Evolutionary conservation across 2,113 vertebrate genomes (phyloP).

Genomic region (Aleadryas rufinucha): DNA sequence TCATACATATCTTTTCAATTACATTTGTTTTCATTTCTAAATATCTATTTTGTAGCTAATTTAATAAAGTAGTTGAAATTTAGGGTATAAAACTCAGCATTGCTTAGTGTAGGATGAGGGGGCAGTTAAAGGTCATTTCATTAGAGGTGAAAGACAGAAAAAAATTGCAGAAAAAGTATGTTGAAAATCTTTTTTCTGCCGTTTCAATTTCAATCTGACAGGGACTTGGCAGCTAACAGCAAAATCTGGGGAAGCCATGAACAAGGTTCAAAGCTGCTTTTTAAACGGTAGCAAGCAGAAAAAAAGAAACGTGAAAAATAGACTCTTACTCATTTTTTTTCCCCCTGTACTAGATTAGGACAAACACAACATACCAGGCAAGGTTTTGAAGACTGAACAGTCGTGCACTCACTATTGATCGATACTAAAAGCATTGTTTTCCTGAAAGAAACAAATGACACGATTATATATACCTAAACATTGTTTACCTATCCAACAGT

Average conservation of each 20-base stretch:
- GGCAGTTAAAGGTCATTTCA: slow-evolving; percentile 67
- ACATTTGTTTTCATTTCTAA: slow-evolving; percentile 59
- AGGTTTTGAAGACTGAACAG: neutral
- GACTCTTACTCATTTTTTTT: neutral
- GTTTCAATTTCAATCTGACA: slow-evolving; percentile 62
- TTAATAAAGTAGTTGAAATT: slow-evolving; percentile 68
- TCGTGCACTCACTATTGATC: neutral
- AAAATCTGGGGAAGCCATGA: slow-evolving; percentile 66
- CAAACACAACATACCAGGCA: slow-evolving; percentile 11
- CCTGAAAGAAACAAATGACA: slow-evolving; percentile 5
- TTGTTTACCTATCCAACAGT: slow-evolving; percentile 3
- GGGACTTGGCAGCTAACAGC: slow-evolving; percentile 68
- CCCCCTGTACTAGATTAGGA: neutral
- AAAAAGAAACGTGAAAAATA: slow-evolving; percentile 38
- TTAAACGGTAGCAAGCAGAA: slow-evolving; percentile 61
- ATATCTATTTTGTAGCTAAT: slow-evolving; percentile 67
- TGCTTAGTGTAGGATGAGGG: slow-evolving; percentile 60
- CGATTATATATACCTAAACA: neutral
- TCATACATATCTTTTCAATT: slow-evolving; percentile 45
- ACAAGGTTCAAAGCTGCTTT: slow-evolving; percentile 62
- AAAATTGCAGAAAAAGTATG: slow-evolving; percentile 62
- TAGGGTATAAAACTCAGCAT: slow-evolving; percentile 44
- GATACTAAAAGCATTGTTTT: slow-evolving; percentile 13
- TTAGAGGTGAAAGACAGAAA: slow-evolving; percentile 70
- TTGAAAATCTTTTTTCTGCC: slow-evolving; percentile 63